A percentile compares a stretch with the other conserved stretches of the same genome.
Evolutionary conservation across 2,888 invertebrate species (phyloP).

Genomic region (Gastracanthus pulcherrimus): DNA sequence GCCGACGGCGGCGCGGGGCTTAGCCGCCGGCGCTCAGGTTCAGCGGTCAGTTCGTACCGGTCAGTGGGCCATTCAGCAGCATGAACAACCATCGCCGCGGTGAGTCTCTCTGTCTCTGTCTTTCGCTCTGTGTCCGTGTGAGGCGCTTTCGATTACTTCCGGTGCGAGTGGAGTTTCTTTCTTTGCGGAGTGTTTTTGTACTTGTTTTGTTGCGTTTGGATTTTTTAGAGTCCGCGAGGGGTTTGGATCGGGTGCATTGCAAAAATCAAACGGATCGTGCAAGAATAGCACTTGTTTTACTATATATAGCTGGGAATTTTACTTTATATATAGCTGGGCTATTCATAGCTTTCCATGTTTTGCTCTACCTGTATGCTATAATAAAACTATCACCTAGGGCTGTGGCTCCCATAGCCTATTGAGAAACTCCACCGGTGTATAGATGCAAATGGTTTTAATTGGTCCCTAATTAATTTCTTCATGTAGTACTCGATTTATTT

Average conservation of each 20-base stretch:
- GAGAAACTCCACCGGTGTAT: not conserved
- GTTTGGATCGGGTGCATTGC: no score
- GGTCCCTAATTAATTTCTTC: not conserved
- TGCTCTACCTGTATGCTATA: not conserved
- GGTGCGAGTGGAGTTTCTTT: no score
- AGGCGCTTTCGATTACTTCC: no score
- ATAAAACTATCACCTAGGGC: not conserved
- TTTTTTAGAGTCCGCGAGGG: no score
- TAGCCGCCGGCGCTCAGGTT: not conserved
- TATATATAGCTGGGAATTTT: slow-evolving; percentile 9
- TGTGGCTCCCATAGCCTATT: slow-evolving; percentile 37
- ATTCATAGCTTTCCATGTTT: slow-evolving; percentile 18
- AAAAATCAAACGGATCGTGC: no score
- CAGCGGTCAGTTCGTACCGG: slow-evolving; percentile 73
- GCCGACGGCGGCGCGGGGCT: not conserved
- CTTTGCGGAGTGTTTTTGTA: no score
- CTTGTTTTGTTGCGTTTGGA: no score
- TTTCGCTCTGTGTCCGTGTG: no score
- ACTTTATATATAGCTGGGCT: slow-evolving; percentile 23
- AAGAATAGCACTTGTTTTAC: slow-evolving; percentile 42
- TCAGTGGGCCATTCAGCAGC: slow-evolving; percentile 75
- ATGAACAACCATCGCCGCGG: slow-evolving; percentile 72
- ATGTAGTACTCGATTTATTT: not conserved
- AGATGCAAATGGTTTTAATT: not conserved
- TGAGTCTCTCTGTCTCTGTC: slow-evolving; percentile 48